Evolutionary conservation across 2,113 vertebrate species (phyloP).

Genomic region (Malurus elegans): DNA sequence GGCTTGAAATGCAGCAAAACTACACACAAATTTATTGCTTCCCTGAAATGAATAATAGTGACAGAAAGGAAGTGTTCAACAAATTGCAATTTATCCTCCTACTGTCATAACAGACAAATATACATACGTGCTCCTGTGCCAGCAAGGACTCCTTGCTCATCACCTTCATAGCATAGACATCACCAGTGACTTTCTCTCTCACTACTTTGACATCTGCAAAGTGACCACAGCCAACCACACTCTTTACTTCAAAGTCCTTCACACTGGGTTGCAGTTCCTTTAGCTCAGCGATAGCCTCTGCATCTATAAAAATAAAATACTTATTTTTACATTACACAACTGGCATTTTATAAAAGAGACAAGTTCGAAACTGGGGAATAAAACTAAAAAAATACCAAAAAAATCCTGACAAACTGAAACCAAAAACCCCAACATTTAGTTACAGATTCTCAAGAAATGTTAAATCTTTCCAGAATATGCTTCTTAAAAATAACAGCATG

Average conservation of each 20-base stretch:
- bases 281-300: constrained; percentile 83
- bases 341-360: neutral
- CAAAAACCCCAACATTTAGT: neutral
- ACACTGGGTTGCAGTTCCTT: constrained; percentile 81
- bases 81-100: neutral
- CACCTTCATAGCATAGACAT: constrained; percentile 93
- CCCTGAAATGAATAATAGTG: neutral
- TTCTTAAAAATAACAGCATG: neutral
- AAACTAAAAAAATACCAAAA: neutral
- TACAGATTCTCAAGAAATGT: constrained; percentile 56
- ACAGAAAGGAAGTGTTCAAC: neutral
- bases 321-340: constrained; percentile 7
- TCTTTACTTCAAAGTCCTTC: constrained; percentile 87
- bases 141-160: constrained; percentile 86
- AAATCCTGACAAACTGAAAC: neutral
- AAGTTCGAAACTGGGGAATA: neutral
- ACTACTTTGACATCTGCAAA: constrained; percentile 92
- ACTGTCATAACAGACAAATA: neutral
- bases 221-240: constrained; percentile 85
- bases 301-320: constrained; percentile 76
- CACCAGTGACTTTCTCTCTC: constrained; percentile 85
- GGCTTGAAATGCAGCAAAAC: neutral
- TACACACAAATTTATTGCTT: neutral
- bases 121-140: constrained; percentile 82
- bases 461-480: constrained; percentile 54